Evolutionary conservation across 2,797 vertebrate species (phyloP).

Genomic region (Silurus lanzhouensis): DNA sequence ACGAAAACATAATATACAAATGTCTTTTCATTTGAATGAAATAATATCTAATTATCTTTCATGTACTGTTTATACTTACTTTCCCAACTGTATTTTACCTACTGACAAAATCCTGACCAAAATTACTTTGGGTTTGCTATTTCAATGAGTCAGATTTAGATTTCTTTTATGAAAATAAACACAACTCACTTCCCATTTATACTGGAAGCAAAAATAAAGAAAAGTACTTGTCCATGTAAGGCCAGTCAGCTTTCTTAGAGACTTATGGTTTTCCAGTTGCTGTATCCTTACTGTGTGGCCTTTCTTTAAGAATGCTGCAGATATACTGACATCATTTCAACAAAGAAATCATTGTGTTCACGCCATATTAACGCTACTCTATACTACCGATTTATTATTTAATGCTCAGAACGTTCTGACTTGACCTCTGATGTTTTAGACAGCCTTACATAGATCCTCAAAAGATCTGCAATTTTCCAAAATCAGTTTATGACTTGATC

Average conservation of each 20-base stretch:
- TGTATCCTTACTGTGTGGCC: background rate
- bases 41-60: background rate
- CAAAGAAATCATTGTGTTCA: constrained; percentile 13
- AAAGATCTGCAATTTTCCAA: background rate
- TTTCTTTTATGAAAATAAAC: constrained; percentile 8
- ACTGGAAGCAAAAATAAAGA: constrained; percentile 30
- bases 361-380: background rate
- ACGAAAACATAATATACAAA: background rate
- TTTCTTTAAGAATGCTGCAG: background rate
- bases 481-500: background rate
- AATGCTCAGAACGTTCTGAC: background rate
- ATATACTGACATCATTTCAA: background rate
- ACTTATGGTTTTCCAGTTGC: constrained; percentile 31
- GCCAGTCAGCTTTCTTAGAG: constrained; percentile 37
- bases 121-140: background rate
- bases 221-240: constrained; percentile 31
- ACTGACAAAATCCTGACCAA: background rate
- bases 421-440: background rate
- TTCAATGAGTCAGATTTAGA: background rate
- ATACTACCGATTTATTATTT: background rate
- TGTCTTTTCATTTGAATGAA: too few species aligned
- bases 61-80: background rate
- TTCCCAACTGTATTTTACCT: background rate
- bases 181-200: constrained; percentile 25
- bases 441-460: background rate